phyloP scores from a whole-genome alignment of 2,888 invertebrate species.

The Andrena camellia region DNA sequence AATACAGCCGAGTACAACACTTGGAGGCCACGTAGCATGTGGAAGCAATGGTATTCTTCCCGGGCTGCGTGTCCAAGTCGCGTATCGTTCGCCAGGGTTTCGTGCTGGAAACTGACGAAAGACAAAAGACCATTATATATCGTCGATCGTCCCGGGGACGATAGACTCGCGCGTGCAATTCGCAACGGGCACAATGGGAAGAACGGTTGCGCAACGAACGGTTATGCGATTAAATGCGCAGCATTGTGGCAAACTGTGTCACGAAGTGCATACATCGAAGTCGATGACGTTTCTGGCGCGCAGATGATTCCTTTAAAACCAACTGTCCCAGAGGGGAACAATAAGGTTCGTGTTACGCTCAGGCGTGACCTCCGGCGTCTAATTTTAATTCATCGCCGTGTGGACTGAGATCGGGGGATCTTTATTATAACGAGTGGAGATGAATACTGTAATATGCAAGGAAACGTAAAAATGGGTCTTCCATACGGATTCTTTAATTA shows the following conservation, averaged over 20 bases:
- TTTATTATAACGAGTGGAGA: slow-evolving; percentile 5
- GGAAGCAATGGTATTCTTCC: slow-evolving; percentile 5
- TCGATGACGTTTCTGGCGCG: slow-evolving; percentile 55
- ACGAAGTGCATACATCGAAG: slow-evolving; percentile 54
- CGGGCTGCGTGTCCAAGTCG: slow-evolving; percentile 9
- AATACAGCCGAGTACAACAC: slow-evolving; percentile 14
- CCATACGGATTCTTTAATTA: slow-evolving; percentile 12
- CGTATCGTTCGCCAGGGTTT: slow-evolving; percentile 21
- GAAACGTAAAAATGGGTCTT: background rate
- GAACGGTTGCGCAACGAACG: slow-evolving; percentile 64
- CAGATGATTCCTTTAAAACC: slow-evolving; percentile 55
- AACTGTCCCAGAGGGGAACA: slow-evolving; percentile 34
- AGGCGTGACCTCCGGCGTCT: slow-evolving; percentile 36
- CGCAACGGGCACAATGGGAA: slow-evolving; percentile 59
- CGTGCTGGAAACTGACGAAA: slow-evolving; percentile 28
- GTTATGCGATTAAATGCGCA: slow-evolving; percentile 70
- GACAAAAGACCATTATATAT: slow-evolving; percentile 56
- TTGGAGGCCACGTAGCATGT: slow-evolving; percentile 4
- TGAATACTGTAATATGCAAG: background rate
- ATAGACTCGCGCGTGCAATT: slow-evolving; percentile 37
- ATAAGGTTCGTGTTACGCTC: slow-evolving; percentile 38
- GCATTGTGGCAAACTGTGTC: slow-evolving; percentile 68
- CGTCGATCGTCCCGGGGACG: slow-evolving; percentile 50
- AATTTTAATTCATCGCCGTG: slow-evolving; percentile 36
- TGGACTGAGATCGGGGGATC: slow-evolving; percentile 6